A percentile compares a stretch with the other conserved stretches of the same genome.
Conservation (phyloP, 2,888 invertebrate genomes). For the Drosophila percnosoma region DNA sequence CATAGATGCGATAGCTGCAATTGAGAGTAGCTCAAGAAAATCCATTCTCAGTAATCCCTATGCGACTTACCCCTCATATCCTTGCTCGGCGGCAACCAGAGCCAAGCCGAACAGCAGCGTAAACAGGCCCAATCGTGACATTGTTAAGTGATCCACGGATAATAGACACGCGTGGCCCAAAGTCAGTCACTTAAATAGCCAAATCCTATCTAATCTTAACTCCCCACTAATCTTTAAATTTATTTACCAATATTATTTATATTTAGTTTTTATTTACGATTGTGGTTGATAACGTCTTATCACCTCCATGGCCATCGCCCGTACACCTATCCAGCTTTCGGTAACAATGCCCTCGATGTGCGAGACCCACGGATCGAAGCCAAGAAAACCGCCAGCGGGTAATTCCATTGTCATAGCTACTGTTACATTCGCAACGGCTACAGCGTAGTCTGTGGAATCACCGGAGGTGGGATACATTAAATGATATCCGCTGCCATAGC, state of each 20-base stretch:
- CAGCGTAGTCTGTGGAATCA: slow-evolving; percentile 88
- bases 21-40: not conserved
- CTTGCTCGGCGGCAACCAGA: slow-evolving; percentile 39
- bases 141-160: slow-evolving; percentile 26
- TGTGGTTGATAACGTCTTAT: slow-evolving; percentile 46
- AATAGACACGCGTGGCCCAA: slow-evolving; percentile 35
- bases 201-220: slow-evolving; percentile 54
- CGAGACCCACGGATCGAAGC: slow-evolving; percentile 86
- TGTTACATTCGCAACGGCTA: slow-evolving; percentile 81
- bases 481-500: slow-evolving; percentile 85
- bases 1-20: slow-evolving; percentile 79
- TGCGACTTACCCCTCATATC: slow-evolving; percentile 51
- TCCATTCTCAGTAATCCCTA: not conserved
- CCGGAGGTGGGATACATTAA: slow-evolving; percentile 86
- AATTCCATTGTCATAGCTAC: slow-evolving; percentile 86
- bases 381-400: slow-evolving; percentile 85
- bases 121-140: slow-evolving; percentile 48
- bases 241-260: slow-evolving; percentile 2
- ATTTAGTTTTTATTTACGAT: slow-evolving; percentile 43
- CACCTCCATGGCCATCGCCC: slow-evolving; percentile 79
- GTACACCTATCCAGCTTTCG: slow-evolving; percentile 86
- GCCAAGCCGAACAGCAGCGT: slow-evolving; percentile 45
- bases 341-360: slow-evolving; percentile 80
- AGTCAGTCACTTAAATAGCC: slow-evolving; percentile 52
- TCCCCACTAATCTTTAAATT: slow-evolving; percentile 36